Base-by-base conservation (phyloP, 2,888 invertebrate genomes). In the Dyspetes luteomarginatus region DNA sequence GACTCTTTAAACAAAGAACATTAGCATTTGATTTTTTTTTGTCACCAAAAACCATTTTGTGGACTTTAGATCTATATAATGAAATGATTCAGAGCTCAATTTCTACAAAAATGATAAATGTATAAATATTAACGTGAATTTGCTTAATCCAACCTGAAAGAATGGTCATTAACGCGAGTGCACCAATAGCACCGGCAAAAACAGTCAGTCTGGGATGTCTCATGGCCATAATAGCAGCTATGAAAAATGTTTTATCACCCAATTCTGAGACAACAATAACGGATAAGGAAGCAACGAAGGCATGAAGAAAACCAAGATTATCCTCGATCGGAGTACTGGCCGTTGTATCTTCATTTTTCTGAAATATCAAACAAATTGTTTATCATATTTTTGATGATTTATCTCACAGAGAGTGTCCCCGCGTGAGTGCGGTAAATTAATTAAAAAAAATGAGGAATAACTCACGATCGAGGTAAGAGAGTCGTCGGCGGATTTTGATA, bases 161-260 rank as follows among this genome's bases (percentile, higher is more conserved):
- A 74, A 98, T 94, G 22, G 98, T 99, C 99, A 99, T 99, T 83
- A 98, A 93, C 22, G 96, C 96, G 76, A 99, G 93, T 0, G 99
- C 99, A 15, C 95, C 94, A 88, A 99, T 98, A 2, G 99, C 99
- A 62, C 99, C 99, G 60, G 95, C 93, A 92, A 99, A 98, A 24
- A 99, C 98, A 64, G 97, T 96, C 19, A 97, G 90, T 85, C 99
- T 94, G 17, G 99, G 96, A 93, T 99, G 98, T 89, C 98, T 95
- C 99, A 99, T 99, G 1, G 99, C 98, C 99, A 99, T 98, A 83
- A 99, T 99, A 85, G 99, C 99, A 30, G 99, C 99, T 88, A 99
- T 99, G 93, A 99, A 99, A 93, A 99, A 99, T 7, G 99, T 99
- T 93, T 99, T 99, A 93, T 99, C 99, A 12, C 99, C 99, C 77